Evolutionary conservation across 1,140 invertebrate species (phyloP).

Genomic region (Zaprionus kolodkinae): DNA sequence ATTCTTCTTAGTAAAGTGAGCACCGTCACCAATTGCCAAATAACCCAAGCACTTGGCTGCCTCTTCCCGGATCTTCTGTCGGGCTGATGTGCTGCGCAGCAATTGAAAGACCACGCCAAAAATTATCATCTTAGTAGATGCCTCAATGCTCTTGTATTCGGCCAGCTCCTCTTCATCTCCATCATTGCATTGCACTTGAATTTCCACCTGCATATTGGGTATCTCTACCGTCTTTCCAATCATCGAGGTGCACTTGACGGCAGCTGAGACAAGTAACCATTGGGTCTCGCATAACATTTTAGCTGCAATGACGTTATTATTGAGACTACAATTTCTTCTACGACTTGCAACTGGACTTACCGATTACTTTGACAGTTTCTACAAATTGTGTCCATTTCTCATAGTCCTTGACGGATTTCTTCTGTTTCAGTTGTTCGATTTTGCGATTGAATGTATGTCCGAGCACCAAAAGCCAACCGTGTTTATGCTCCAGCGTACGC

Average conservation of each 20-base stretch:
- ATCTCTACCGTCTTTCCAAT: constrained; percentile 78
- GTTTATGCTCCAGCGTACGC: constrained; percentile 75
- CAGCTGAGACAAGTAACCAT: constrained; percentile 77
- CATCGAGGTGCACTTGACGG: constrained; percentile 82
- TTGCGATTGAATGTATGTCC: constrained; percentile 76
- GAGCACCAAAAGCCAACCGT: constrained; percentile 78
- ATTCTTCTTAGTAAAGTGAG: constrained; percentile 75
- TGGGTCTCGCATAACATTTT: constrained; percentile 78
- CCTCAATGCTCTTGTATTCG: constrained; percentile 64
- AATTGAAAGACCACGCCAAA: constrained; percentile 75
- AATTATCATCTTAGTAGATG: constrained; percentile 70
- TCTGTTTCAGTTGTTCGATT: constrained; percentile 49
- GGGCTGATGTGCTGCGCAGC: constrained; percentile 67
- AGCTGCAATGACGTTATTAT: constrained; percentile 36
- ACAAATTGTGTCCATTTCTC: constrained; percentile 70
- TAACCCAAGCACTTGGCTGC: constrained; percentile 78
- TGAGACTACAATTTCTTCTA: background rate
- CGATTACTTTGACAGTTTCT: constrained; percentile 70
- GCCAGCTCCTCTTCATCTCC: constrained; percentile 72
- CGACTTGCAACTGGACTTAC: constrained; percentile 15
- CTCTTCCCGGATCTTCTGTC: constrained; percentile 79
- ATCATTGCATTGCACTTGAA: constrained; percentile 46
- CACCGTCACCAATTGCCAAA: constrained; percentile 82
- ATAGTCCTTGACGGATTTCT: constrained; percentile 51
- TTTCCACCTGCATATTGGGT: constrained; percentile 77